phyloP scores from a whole-genome alignment of 2,113 vertebrate genomes.

The Stigmatopora argus region DNA sequence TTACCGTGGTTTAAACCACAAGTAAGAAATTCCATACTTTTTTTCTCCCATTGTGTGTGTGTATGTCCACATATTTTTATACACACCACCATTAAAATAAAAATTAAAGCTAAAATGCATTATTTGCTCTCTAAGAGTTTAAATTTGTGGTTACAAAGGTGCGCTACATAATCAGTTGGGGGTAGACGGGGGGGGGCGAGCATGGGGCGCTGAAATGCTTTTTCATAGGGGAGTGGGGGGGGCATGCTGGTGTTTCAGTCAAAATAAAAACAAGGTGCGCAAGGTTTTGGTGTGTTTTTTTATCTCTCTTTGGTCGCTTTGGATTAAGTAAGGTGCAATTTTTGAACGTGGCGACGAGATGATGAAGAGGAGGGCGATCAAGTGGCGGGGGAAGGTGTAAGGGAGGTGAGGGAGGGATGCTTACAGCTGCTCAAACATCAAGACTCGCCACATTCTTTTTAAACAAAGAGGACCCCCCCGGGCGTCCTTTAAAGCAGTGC shows the following conservation, averaged over 20 bases:
- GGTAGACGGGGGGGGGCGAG: slow-evolving; percentile 43
- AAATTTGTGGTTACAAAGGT: slow-evolving; percentile 49
- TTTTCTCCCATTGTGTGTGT: no score
- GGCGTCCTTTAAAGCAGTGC: background rate
- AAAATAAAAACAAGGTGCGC: slow-evolving; percentile 17
- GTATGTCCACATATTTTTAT: no score
- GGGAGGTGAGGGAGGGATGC: background rate
- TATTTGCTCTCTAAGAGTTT: slow-evolving; percentile 56
- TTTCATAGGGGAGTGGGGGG: slow-evolving; percentile 11
- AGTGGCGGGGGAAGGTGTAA: slow-evolving; percentile 17
- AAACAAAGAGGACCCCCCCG: background rate
- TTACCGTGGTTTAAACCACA: no score
- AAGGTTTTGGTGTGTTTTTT: slow-evolving; percentile 27
- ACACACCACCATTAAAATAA: background rate
- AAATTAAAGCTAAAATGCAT: slow-evolving; percentile 7
- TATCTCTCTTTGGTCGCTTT: slow-evolving; percentile 58
- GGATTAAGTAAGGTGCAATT: slow-evolving; percentile 58
- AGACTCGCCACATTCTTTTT: background rate
- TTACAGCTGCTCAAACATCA: background rate
- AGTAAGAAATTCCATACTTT: no score
- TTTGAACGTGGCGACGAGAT: background rate
- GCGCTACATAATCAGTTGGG: slow-evolving; percentile 57
- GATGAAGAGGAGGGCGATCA: background rate
- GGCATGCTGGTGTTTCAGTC: slow-evolving; percentile 4
- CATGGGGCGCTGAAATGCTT: slow-evolving; percentile 2